Percentiles rank a stretch among this genome's conserved stretches.
Evolutionary conservation across 2,113 vertebrate genomes (phyloP).

Genomic region (Nyctereutes procyonoides): DNA sequence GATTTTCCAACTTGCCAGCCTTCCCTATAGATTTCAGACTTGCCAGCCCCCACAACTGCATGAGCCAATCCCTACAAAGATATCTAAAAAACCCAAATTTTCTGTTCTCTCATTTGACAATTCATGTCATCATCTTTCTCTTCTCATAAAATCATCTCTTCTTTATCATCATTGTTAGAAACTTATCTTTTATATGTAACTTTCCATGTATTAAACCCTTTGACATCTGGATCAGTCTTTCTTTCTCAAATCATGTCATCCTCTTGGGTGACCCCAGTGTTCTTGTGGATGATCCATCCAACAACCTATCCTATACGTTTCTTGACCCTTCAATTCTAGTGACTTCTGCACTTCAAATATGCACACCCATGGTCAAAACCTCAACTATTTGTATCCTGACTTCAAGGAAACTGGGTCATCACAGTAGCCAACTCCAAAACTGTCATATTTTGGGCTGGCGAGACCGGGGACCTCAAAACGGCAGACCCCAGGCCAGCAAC

Average conservation of each 20-base stretch:
- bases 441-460: background rate
- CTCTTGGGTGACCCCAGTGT: background rate
- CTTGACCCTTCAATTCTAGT: background rate
- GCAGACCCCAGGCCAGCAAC: no score
- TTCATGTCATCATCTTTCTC: background rate
- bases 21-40: background rate
- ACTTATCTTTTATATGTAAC: background rate
- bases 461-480: no score
- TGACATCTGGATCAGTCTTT: constrained; percentile 1
- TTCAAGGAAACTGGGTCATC: background rate
- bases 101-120: background rate
- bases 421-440: background rate
- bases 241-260: background rate
- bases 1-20: background rate
- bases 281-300: background rate
- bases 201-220: background rate
- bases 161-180: background rate
- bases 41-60: background rate
- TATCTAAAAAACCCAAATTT: background rate
- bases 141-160: background rate
- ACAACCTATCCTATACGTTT: background rate
- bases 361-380: background rate
- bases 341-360: background rate
- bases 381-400: background rate
- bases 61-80: background rate